phyloP scores from a whole-genome alignment of 92 coral and sea anemone genomes.

The Phenganax subtilis region DNA sequence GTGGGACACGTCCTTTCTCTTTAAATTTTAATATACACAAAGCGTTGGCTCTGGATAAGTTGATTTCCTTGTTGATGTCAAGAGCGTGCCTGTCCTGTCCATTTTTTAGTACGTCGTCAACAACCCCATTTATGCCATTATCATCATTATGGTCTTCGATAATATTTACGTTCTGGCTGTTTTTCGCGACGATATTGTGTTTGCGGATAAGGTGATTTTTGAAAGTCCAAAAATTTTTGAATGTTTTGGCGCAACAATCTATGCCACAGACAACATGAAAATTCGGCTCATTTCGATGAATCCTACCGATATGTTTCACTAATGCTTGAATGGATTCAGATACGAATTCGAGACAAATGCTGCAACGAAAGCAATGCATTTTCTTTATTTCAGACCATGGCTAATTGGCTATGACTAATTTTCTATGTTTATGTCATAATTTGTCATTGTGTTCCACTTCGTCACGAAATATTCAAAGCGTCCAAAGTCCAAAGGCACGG shows the following conservation, averaged over 20 bases:
- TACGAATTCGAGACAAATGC: constrained; percentile 45
- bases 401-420: neutral
- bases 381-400: neutral
- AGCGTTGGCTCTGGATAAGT: constrained; percentile 40
- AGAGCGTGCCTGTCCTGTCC: constrained; percentile 8
- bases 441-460: too few species aligned
- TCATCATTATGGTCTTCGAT: neutral
- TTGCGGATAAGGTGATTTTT: constrained; percentile 47
- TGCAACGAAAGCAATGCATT: constrained; percentile 40
- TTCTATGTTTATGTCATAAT: neutral
- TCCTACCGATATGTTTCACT: constrained; percentile 41
- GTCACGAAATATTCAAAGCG: too few species aligned
- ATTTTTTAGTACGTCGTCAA: neutral
- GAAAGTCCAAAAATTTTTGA: constrained; percentile 42
- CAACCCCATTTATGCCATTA: neutral
- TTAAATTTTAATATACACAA: constrained; percentile 49
- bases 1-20: constrained; percentile 60
- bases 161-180: neutral
- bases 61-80: constrained; percentile 33
- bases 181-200: constrained; percentile 30
- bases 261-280: constrained; percentile 55
- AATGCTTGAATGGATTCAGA: constrained; percentile 29
- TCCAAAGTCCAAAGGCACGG: too few species aligned
- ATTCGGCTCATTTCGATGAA: constrained; percentile 46
- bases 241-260: constrained; percentile 51